Evolutionary conservation across 1,140 invertebrate species (phyloP).

Genomic region (Adelges cooleyi): DNA sequence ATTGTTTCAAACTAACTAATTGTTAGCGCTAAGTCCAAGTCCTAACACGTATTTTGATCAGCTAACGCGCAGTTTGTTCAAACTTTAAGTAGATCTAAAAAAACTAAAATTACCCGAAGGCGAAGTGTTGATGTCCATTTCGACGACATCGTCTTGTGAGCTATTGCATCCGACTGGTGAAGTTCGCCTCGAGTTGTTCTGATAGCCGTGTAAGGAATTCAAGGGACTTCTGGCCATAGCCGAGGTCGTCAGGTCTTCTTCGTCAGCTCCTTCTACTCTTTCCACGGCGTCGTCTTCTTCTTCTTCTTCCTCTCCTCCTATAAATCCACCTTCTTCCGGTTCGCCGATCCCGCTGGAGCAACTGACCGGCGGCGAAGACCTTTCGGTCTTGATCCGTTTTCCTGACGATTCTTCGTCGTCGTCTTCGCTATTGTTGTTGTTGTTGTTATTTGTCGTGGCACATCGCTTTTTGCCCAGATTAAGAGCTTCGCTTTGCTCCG

Average conservation of each 20-base stretch:
- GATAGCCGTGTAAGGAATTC: not conserved
- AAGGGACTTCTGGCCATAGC: not conserved
- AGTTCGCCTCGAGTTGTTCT: not conserved
- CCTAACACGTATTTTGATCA: no score
- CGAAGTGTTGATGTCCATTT: slow-evolving; percentile 17
- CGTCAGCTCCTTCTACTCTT: no score
- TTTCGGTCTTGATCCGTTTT: slow-evolving; percentile 5
- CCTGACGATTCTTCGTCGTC: not conserved
- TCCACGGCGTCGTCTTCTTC: no score
- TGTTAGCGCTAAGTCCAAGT: no score
- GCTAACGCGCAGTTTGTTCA: no score
- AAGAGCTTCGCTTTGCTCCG: slow-evolving; percentile 10
- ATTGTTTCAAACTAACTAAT: no score
- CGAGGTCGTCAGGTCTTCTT: not conserved
- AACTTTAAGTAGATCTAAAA: no score
- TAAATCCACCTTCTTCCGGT: not conserved
- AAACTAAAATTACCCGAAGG: not conserved
- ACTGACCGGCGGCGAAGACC: not conserved
- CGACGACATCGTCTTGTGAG: not conserved
- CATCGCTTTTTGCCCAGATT: slow-evolving; percentile 19
- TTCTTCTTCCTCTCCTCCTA: no score
- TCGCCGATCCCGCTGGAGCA: slow-evolving; percentile 1
- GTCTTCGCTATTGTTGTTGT: slow-evolving; percentile 31
- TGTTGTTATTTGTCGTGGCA: not conserved
- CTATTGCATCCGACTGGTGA: not conserved